These are phyloP conservation scores for Saimiri boliviensis DNA, from an alignment of 2,113 vertebrate genomes.

Conservation along the genomic window DNA sequence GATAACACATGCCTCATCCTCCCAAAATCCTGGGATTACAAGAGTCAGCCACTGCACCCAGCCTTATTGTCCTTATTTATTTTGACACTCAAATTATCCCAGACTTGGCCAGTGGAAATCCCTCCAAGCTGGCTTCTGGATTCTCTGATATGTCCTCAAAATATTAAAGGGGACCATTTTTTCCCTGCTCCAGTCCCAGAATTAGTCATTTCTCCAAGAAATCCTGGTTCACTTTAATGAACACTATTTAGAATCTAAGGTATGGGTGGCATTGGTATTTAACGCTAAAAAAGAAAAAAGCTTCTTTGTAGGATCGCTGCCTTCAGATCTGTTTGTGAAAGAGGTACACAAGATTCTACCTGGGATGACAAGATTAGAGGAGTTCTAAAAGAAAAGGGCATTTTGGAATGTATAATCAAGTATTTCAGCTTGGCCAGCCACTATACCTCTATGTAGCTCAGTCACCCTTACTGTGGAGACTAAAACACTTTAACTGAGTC, in stretches of 20 bases:
- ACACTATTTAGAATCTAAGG: background rate
- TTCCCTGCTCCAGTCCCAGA: background rate
- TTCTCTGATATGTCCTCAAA: background rate
- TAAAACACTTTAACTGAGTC: conserved; percentile 63
- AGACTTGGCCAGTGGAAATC: background rate
- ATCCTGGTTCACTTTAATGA: background rate
- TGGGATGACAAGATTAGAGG: background rate
- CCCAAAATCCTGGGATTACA: too few species aligned
- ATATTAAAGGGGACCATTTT: background rate
- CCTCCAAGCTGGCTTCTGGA: background rate
- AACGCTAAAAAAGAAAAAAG: background rate
- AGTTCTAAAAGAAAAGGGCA: background rate
- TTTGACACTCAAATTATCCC: background rate
- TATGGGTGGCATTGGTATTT: background rate
- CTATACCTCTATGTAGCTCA: conserved; percentile 40
- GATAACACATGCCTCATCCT: too few species aligned
- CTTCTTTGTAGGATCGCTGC: background rate
- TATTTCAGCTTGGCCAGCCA: background rate
- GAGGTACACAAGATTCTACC: background rate
- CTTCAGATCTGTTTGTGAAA: background rate
- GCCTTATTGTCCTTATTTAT: background rate
- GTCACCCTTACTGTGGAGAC: conserved; percentile 70
- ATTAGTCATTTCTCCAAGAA: conserved; percentile 1
- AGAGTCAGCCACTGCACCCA: too few species aligned
- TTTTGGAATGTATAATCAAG: background rate